Evolutionary conservation across 2,113 vertebrate species (phyloP).

Genomic region (Bubo scandiacus): DNA sequence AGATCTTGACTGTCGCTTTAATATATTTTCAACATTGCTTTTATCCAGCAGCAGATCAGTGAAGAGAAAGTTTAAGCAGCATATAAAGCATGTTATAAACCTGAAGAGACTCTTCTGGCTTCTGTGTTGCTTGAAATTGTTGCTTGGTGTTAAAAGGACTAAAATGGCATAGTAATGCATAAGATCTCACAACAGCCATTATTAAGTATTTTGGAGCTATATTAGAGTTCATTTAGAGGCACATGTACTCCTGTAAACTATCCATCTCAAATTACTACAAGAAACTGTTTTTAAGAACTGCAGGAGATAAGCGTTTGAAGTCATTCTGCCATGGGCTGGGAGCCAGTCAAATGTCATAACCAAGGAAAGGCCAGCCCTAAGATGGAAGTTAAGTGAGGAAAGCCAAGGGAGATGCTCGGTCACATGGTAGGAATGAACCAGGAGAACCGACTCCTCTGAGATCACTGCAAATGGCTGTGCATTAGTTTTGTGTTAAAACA

Average conservation of each 20-base stretch:
- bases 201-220: not conserved
- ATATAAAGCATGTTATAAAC: not conserved
- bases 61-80: not conserved
- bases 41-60: not conserved
- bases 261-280: not conserved
- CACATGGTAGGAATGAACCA: not conserved
- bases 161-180: not conserved
- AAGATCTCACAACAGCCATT: not conserved
- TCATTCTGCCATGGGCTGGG: accelerated
- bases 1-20: conserved; percentile 12
- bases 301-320: not conserved
- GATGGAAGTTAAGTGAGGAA: not conserved
- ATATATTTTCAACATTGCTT: not conserved
- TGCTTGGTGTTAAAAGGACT: not conserved
- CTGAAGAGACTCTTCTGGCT: not conserved
- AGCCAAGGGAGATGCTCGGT: not conserved
- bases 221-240: not conserved
- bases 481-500: not conserved
- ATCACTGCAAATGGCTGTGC: not conserved
- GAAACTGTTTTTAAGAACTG: not conserved
- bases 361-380: not conserved
- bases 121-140: not conserved
- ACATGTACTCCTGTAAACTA: not conserved
- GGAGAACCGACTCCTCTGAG: not conserved
- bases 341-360: not conserved